A percentile compares a stretch with the other conserved stretches of the same genome.
Evolutionary conservation across 1,140 invertebrate species (phyloP).

Genomic region (Lucilia cuprina): DNA sequence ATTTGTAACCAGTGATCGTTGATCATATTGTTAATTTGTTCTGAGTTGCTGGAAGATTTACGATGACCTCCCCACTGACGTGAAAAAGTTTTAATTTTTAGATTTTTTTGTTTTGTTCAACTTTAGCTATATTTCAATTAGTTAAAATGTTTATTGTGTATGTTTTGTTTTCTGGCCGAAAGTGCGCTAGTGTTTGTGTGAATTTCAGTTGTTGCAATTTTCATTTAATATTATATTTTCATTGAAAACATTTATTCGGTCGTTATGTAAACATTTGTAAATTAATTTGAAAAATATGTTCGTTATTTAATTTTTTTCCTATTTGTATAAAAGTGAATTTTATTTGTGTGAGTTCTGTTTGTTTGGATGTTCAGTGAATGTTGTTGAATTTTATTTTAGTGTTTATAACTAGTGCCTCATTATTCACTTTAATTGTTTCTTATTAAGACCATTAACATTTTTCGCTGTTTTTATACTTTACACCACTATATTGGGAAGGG

Average conservation of each 20-base stretch:
- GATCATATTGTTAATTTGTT: neutral
- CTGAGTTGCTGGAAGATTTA: neutral
- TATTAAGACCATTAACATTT: neutral
- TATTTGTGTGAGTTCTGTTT: neutral
- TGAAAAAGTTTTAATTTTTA: no score
- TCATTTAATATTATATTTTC: conserved; percentile 6
- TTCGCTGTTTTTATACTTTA: no score
- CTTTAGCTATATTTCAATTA: neutral
- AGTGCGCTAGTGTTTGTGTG: neutral
- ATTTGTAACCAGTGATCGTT: neutral
- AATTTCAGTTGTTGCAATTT: neutral
- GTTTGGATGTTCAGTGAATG: neutral
- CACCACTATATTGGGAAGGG: no score
- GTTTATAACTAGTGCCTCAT: neutral
- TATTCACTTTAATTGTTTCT: conserved; percentile 3
- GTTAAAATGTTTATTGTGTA: neutral
- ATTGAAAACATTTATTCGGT: conserved; percentile 15
- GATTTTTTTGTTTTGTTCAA: neutral
- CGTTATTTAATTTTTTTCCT: neutral
- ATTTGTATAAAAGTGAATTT: neutral
- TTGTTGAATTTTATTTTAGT: neutral
- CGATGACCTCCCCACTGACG: neutral
- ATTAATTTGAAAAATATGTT: conserved; percentile 4
- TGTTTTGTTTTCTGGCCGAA: neutral
- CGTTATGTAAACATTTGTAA: conserved; percentile 11